Evolutionary conservation across 2,113 vertebrate genomes (phyloP).

Genomic region (Apus apus): DNA sequence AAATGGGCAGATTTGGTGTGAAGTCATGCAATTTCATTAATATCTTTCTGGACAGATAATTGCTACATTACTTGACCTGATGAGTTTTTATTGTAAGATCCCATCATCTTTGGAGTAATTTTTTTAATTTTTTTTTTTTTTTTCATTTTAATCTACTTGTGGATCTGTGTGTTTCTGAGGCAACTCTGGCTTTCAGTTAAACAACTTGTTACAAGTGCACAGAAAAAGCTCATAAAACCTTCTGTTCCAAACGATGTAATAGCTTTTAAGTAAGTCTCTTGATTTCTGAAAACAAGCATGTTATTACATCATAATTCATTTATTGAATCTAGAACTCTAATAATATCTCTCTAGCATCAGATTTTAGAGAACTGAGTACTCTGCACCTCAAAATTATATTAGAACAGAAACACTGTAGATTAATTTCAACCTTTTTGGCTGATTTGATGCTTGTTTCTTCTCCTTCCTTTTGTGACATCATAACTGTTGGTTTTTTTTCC

Average conservation of each 20-base stretch:
- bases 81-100: neutral
- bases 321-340: neutral
- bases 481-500: neutral
- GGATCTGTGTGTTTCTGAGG: neutral
- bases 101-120: neutral
- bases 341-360: neutral
- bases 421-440: neutral
- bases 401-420: neutral
- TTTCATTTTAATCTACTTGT: neutral
- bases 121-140: neutral
- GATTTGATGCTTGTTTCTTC: neutral
- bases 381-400: neutral
- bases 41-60: neutral
- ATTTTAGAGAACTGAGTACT: neutral
- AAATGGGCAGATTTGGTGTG: accelerated
- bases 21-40: neutral
- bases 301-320: neutral
- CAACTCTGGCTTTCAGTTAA: neutral
- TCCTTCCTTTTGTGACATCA: neutral
- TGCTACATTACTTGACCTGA: accelerated
- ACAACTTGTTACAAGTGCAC: neutral
- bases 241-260: neutral
- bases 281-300: neutral
- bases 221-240: neutral
- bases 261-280: neutral